These are phyloP conservation scores for Spatula versicolor DNA, from an alignment of 2,797 vertebrate species.

Conservation along the genomic window DNA sequence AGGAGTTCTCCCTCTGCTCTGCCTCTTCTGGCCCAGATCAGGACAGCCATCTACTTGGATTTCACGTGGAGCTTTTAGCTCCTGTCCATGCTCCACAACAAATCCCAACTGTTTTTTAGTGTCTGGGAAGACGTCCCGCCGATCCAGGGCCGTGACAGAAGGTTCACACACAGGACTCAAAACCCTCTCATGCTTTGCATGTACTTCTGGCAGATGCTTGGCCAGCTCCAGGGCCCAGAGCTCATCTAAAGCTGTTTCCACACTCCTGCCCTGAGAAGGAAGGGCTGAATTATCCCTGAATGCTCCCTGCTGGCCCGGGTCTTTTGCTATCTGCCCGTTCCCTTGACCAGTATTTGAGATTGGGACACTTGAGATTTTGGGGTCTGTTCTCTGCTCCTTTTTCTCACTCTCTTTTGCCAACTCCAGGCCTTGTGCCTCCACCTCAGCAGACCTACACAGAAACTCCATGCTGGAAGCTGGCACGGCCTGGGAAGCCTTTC, in stretches of 20 bases:
- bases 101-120: constrained; percentile 51
- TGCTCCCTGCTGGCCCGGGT: background rate
- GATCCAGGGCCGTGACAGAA: constrained; percentile 78
- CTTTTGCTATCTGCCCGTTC: background rate
- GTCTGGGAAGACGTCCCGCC: constrained; percentile 80
- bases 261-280: constrained; percentile 53
- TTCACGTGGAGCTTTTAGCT: background rate
- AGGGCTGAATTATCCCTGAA: background rate
- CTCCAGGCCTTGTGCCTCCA: constrained; percentile 5
- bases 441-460: constrained; percentile 59
- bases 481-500: constrained; percentile 67
- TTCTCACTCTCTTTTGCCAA: background rate
- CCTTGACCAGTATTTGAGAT: background rate
- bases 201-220: background rate
- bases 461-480: constrained; percentile 68
- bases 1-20: constrained; percentile 32
- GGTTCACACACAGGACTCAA: constrained; percentile 78
- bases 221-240: constrained; percentile 79
- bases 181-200: constrained; percentile 22
- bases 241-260: constrained; percentile 80
- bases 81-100: background rate
- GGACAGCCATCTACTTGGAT: constrained; percentile 3
- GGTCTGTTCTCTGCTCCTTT: constrained; percentile 5
- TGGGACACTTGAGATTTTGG: constrained; percentile 64
- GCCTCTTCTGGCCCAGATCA: constrained; percentile 42